Conservation (phyloP, 2,797 vertebrate species). For the Crenuchus spilurus region DNA sequence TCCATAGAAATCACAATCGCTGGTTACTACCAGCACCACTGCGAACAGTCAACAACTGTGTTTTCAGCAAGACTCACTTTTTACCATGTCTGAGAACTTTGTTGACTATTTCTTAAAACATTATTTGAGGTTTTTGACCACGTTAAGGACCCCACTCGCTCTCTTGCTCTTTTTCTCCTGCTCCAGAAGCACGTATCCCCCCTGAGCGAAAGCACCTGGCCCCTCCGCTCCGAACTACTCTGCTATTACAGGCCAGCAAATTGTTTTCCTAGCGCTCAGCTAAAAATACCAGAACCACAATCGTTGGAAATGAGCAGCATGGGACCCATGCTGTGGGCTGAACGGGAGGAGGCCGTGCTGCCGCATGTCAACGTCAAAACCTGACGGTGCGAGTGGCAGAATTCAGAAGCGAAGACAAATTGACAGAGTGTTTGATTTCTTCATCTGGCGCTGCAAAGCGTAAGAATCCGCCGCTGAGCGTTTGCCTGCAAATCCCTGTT, state of each 20-base stretch:
- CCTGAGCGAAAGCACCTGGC: conserved; percentile 14
- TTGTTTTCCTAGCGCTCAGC: conserved; percentile 71
- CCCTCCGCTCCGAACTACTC: conserved; percentile 56
- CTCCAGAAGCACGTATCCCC: conserved; percentile 5
- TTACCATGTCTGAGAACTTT: too few relatives aligned
- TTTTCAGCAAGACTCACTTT: too few relatives aligned
- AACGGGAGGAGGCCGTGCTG: conserved; percentile 19
- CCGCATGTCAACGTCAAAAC: conserved; percentile 25
- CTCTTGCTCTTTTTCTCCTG: conserved; percentile 3
- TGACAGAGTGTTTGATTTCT: conserved; percentile 13
- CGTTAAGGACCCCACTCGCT: conserved; percentile 14
- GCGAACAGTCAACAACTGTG: too few relatives aligned
- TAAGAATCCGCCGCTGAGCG: background rate
- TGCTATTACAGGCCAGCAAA: conserved; percentile 71
- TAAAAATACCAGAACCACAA: conserved; percentile 70
- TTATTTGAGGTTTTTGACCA: too few relatives aligned
- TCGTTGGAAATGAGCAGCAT: conserved; percentile 68
- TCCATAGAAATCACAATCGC: too few relatives aligned
- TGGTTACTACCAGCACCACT: too few relatives aligned
- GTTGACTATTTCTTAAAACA: too few relatives aligned
- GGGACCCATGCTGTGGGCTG: conserved; percentile 41
- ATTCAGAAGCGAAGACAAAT: conserved; percentile 4
- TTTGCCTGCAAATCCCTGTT: background rate
- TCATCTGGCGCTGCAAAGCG: background rate
- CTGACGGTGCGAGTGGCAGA: background rate